Evolutionary conservation across 2,113 vertebrate species (phyloP).

Genomic region (Lepus europaeus): DNA sequence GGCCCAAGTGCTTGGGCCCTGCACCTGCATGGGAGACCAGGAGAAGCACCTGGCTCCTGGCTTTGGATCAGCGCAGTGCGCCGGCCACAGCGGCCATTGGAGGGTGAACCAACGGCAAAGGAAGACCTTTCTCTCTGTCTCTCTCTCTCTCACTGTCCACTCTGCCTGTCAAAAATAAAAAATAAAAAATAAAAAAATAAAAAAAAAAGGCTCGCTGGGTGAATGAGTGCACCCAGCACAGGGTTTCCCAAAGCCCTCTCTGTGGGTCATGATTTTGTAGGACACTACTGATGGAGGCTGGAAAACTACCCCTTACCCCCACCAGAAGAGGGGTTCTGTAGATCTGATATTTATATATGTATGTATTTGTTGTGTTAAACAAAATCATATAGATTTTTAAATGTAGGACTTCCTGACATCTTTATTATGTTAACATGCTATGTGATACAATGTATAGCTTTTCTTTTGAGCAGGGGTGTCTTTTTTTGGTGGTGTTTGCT

Average conservation of each 20-base stretch:
- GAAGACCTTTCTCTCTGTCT: too few species aligned
- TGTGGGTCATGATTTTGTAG: not conserved
- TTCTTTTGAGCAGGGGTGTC: not conserved
- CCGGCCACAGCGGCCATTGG: too few species aligned
- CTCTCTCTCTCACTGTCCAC: too few species aligned
- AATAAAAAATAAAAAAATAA: too few species aligned
- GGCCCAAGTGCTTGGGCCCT: too few species aligned
- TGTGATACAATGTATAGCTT: not conserved
- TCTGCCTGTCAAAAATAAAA: too few species aligned
- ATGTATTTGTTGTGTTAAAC: not conserved
- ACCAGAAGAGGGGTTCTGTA: not conserved
- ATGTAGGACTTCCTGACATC: not conserved
- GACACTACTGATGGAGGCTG: not conserved
- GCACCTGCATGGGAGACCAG: too few species aligned
- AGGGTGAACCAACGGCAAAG: too few species aligned
- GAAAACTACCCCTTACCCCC: not conserved
- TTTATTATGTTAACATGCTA: not conserved
- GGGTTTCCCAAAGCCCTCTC: not conserved
- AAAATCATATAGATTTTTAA: not conserved
- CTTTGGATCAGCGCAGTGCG: too few species aligned
- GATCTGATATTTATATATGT: not conserved
- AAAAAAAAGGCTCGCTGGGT: not conserved
- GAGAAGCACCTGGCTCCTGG: too few species aligned
- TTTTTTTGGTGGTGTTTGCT: not conserved
- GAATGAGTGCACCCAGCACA: not conserved